Evolutionary conservation across 2,113 vertebrate genomes (phyloP), one percentile per base, ranked within the genome.

Genomic region (Burhinus oedicnemus): DNA sequence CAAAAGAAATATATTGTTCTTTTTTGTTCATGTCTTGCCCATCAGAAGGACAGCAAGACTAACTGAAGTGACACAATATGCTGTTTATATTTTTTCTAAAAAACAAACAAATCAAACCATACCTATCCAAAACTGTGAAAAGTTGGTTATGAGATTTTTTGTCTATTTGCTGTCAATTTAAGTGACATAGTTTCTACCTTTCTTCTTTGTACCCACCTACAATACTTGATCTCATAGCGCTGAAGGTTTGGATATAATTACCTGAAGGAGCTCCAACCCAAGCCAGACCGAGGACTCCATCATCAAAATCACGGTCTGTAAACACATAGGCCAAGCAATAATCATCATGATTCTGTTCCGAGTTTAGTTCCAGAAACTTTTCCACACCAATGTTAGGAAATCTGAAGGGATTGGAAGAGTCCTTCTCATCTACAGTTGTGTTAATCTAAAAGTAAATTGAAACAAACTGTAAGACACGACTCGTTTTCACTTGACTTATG

Each of bases 281-380:
- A 65, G 99, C 99, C 97, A 99, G 96, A 76, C 99, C 99, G 97
- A 99, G 98, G 68, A 99, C 99, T 11, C 99, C 99, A 57, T 99
- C 99, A 84, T 99, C 99, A 97, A 99, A 99, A 97, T 99, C 99
- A 91, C 99, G 97, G 97, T 99, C 99, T 6, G 99, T 99, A 97
- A 99, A 99, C 90, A 99, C 99, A 84, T 99, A 99, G 92, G 99
- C 99, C 97, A 99, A 97, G 96, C 99, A 99, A 97, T 99, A 99
- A 97, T 99, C 99, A 62, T 99, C 99, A 6, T 99, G 99, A 98
- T 99, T 99, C 98, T 99, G 99, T 86, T 99, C 99, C 0, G 99
- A 99, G 97, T 99, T 99, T 93, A 99, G 98, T 92, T 99, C 99
- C 95, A 99, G 97, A 93, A 99, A 99, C 97, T 99, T 99, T 96